Evolutionary conservation across 1,140 invertebrate genomes (phyloP).

Genomic region (Ostrea denselamellosa): DNA sequence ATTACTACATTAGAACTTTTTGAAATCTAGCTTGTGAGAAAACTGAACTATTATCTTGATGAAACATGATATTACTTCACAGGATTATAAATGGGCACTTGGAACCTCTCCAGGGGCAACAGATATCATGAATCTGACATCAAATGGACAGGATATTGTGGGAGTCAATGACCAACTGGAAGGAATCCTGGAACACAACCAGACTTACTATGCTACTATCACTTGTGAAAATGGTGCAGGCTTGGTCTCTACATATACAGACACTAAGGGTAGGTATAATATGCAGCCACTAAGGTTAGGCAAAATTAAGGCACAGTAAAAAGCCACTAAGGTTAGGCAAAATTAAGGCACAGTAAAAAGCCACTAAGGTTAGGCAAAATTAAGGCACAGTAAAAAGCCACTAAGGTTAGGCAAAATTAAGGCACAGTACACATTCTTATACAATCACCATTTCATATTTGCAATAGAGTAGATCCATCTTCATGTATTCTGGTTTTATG

Average conservation of each 20-base stretch:
- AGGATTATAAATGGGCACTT: slow-evolving; percentile 63
- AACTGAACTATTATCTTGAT: background rate
- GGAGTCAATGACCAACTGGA: slow-evolving; percentile 53
- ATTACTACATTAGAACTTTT: background rate
- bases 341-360: too few species aligned
- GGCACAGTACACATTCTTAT: background rate
- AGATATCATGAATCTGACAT: slow-evolving; percentile 57
- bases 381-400: too few species aligned
- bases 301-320: too few species aligned
- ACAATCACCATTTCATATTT: background rate
- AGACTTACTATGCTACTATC: slow-evolving; percentile 57
- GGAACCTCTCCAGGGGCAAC: slow-evolving; percentile 53
- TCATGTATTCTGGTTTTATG: background rate
- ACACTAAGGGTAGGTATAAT: slow-evolving; percentile 49
- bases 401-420: background rate
- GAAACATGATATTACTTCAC: background rate
- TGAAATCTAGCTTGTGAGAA: background rate
- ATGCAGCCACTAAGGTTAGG: background rate
- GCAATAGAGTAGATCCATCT: background rate
- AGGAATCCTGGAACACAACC: slow-evolving; percentile 52
- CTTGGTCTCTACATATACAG: slow-evolving; percentile 41
- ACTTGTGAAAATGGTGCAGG: slow-evolving; percentile 60
- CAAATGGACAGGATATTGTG: slow-evolving; percentile 46
- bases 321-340: background rate
- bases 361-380: background rate